Evolutionary conservation across 2,888 invertebrate genomes (phyloP).

Genomic region (Endotricha flammealis): DNA sequence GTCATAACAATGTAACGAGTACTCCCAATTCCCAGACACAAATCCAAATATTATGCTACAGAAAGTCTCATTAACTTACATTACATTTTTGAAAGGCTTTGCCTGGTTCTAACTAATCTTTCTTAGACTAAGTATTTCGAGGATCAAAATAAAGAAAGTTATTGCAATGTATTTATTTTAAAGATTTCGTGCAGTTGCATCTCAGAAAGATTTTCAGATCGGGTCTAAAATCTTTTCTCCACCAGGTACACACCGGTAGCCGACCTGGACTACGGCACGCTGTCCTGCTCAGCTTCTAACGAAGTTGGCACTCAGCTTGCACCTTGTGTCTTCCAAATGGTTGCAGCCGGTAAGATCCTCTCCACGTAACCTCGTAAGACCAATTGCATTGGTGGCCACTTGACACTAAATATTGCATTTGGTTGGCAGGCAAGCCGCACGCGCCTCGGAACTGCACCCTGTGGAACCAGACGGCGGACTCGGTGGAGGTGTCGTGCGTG

Average conservation of each 20-base stretch:
- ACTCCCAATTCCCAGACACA: no score
- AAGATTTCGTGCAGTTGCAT: no score
- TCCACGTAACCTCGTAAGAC: not conserved
- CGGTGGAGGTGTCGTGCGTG: conserved; percentile 88
- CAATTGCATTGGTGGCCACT: conserved; percentile 9
- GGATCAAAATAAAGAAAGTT: no score
- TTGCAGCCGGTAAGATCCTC: conserved; percentile 92
- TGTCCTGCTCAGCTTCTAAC: conserved; percentile 92
- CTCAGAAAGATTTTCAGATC: no score
- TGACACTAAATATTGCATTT: not conserved
- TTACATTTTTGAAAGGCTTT: no score
- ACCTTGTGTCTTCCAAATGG: conserved; percentile 93
- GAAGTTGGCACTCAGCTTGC: conserved; percentile 88
- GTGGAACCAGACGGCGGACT: conserved; percentile 90
- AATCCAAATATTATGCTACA: no score
- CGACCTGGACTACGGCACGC: conserved; percentile 90
- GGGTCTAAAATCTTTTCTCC: not conserved
- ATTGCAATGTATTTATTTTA: no score
- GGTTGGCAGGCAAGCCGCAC: conserved; percentile 85
- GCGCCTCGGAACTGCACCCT: conserved; percentile 90
- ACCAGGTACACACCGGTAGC: conserved; percentile 79
- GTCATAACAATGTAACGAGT: no score
- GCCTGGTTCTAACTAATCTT: no score
- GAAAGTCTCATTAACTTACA: no score
- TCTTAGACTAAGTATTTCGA: no score